phyloP scores from a whole-genome alignment of 1,140 invertebrate genomes.

The Heliconius nattereri region DNA sequence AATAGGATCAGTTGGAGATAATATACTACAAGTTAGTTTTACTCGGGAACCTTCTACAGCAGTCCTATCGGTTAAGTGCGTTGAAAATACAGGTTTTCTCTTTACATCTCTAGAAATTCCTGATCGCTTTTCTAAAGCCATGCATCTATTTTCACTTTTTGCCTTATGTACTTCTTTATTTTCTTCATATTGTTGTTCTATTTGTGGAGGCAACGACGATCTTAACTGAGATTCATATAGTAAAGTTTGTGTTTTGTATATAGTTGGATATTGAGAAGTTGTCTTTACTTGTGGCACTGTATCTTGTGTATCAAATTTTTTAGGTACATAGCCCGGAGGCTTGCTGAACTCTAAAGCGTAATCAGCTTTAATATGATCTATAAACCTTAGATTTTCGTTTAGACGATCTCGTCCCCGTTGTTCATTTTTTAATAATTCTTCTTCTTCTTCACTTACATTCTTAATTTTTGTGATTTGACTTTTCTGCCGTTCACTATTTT shows the following conservation, averaged over 20 bases:
- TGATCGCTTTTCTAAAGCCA: constrained; percentile 60
- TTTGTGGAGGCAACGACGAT: constrained; percentile 44
- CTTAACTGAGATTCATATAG: constrained; percentile 57
- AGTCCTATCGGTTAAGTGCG: constrained; percentile 88
- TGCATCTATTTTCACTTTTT: constrained; percentile 56
- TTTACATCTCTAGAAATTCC: constrained; percentile 73
- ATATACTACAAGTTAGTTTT: constrained; percentile 91
- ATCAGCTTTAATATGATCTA: constrained; percentile 58
- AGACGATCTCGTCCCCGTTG: not conserved
- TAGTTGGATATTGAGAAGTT: constrained; percentile 40
- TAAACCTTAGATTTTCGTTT: constrained; percentile 42
- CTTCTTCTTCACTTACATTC: not conserved
- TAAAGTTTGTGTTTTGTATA: constrained; percentile 64
- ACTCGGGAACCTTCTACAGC: constrained; percentile 87
- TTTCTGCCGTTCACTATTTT: not conserved
- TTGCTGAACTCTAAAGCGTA: constrained; percentile 56
- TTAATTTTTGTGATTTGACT: not conserved
- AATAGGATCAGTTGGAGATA: constrained; percentile 89
- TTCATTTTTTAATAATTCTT: not conserved
- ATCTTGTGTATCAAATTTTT: constrained; percentile 45
- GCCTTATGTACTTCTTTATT: constrained; percentile 55
- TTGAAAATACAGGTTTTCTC: constrained; percentile 90
- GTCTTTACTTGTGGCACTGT: constrained; percentile 39
- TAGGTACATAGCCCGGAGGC: constrained; percentile 62
- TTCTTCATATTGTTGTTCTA: constrained; percentile 44